Base-by-base conservation (phyloP, 2,888 invertebrate genomes). In the Listrodromus nycthemerus region DNA sequence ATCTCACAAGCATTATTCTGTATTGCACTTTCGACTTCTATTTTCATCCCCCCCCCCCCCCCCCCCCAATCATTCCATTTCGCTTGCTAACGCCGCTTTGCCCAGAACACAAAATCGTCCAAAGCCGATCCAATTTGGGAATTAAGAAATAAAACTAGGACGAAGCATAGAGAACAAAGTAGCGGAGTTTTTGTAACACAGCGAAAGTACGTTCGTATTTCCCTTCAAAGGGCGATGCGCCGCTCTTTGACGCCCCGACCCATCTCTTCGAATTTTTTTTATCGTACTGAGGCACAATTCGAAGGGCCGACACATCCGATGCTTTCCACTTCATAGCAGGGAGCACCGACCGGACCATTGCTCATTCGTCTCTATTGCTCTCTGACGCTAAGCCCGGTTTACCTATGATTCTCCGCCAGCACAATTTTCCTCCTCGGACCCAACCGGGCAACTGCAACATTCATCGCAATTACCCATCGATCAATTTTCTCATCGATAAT, bases 1-100 rank as follows among this genome's bases (percentile, higher is more conserved):
- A 33, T 80, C 66, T 66, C 66, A 67, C 37, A 21, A 58, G 19
- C 50, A 30, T 71, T 66, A 67, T 71, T 65, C 48, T 71, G 71
- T 50, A 71, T 45, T 66, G 70, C 30, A 33, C 33, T 48, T 30
- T 30, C 79, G 41, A 6, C 41, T 55, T 73, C 66, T 65, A 79
- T 79, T 52, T 55, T 27, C 65, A 55, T 37, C 37, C 8, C 2
- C 37, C 2, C 8, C 37, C 37, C 7, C 10, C 37, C 0, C 37
- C 10, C 8, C 37, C 37, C 1, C 37, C 37, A 10, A 2, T 10
- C 37, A 37, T 10, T 10, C 37, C 37, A 37, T 10, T 37, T 37
- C 48, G 27, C 58, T n/a, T 41, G 69, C 75, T 55, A 81, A 76
- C 37, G 24, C 58, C 33, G 50, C 71, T 70, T 41, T 24, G n/a